Base-by-base conservation (phyloP, 2,797 vertebrate genomes). In the Lophotriccus pileatus region DNA sequence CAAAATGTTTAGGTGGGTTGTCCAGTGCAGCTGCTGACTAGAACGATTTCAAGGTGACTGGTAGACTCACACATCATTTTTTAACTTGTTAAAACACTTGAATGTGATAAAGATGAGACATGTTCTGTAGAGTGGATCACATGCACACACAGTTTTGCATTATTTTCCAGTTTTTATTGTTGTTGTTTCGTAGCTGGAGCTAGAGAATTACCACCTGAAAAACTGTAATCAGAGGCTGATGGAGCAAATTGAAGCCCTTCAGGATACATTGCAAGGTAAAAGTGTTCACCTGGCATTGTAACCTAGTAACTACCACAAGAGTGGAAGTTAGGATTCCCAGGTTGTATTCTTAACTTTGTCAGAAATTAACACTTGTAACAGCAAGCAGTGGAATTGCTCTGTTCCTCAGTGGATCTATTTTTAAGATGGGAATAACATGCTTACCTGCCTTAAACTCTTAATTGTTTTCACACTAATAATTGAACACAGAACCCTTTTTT, bases 191-290 rank as follows among this genome's bases (percentile, higher is more conserved):
- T 95, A 99, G 99, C 99, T 99, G 97, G 99, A 99, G 96, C 96
- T 98, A 41, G 99, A 99, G 97, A 99, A 99, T 98, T 98, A 99
- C 94, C 98, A 98, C 85, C 94, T 99, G 96, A 99, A 98, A 97
- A 97, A 95, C 95, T 97, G 97, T 72, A 99, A 99, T 95, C 93
- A 98, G 95, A 98, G 97, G 81, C 98, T 99, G 95, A 97, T 94
- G 0, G 98, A 99, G 60, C 98, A 99, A 97, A 98, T 99, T 70
- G 96, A 98, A 95, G 70, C 97, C 69, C 98, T 99, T 93, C 98
- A 98, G 92, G 98, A 98, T 86, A 98, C 98, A 59, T 92, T 99
- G 10, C 98, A 99, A 97, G 98, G 99, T 99, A 97, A 97, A 87
- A 77, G 50, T 52, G 27, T 74, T 93, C 67, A 89, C 41, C 77